Evolutionary conservation across 2,113 vertebrate genomes (phyloP), one percentile per base, ranked within the genome.

Genomic region (Narcine bancroftii): DNA sequence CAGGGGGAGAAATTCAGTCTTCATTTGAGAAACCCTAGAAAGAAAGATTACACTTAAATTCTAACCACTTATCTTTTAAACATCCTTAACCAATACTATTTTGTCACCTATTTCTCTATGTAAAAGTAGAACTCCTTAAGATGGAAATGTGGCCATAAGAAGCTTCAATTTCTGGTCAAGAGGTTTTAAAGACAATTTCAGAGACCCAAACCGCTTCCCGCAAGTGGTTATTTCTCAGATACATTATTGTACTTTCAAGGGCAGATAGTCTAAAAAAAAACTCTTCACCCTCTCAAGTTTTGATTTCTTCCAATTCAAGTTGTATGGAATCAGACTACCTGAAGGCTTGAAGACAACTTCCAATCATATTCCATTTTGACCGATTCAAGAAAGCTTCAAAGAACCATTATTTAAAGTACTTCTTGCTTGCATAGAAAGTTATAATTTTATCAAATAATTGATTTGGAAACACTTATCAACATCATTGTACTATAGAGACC

Each of bases 1-100:
- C 93, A 99, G 97, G 9, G 99, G 98, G 93, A 99, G 98, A 95
- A 98, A 99, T 95, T 99, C 99, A 0, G 98, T 99, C 96, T 99
- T 99, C 96, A 99, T 95, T 95, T 98, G 98, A 0, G 97, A 98
- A 94, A 98, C 97, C 97, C 99, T 99, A 93, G 2, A 92, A 92
- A 33, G 77, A 93, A 87, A 75, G 47, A 89, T 92, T 92, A 72
- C 60, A 92, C n/a, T 87, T 92, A 71, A 87, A 89, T 87, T 69
- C 92, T 53, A 92, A 65, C 47, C 73, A 60, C 42, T 53, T 81
- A 29, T 91, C 63, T 91, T 69, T 66, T 65, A 66, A 66, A 24
- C 53, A 66, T 89, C 60, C 36, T 91, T 91, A 69, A 26, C 65
- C 89, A 91, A 26, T n/a, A 36, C 53, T 29, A 92, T 24, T 73